Conservation (phyloP, 2,888 invertebrate genomes). For the Pyrrhopygopsis socrates region DNA sequence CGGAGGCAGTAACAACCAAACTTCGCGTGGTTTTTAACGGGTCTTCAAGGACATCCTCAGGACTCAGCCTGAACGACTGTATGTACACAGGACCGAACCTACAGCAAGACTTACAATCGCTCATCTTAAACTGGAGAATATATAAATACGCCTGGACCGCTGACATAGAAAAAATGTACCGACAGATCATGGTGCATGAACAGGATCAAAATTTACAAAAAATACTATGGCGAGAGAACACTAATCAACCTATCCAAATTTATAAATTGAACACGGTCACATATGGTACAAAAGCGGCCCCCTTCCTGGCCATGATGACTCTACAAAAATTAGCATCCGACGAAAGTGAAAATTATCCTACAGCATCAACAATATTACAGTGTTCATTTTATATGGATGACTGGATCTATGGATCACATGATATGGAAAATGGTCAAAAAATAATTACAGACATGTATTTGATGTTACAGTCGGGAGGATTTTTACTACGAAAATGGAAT, state of each 20-base stretch:
- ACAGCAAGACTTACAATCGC: constrained; percentile 30
- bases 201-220: constrained; percentile 45
- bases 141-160: neutral
- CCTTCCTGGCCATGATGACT: constrained; percentile 65
- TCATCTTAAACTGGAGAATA: no score
- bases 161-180: constrained; percentile 64
- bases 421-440: no score
- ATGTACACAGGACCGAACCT: constrained; percentile 75
- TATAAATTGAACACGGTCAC: neutral
- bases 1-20: no score
- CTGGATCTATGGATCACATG: no score
- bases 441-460: no score
- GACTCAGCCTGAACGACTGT: constrained; percentile 71
- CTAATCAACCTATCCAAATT: no score
- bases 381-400: no score
- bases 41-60: constrained; percentile 61
- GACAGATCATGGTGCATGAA: constrained; percentile 28
- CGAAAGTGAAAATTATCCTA: neutral
- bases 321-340: constrained; percentile 52
- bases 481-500: no score
- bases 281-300: constrained; percentile 51
- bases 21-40: constrained; percentile 58
- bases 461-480: no score
- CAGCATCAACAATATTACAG: no score
- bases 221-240: neutral